A percentile compares a stretch with the other conserved stretches of the same genome.
These are phyloP conservation scores for Xerus rutilus DNA, from an alignment of 2,797 vertebrate genomes.

Conservation along the genomic window DNA sequence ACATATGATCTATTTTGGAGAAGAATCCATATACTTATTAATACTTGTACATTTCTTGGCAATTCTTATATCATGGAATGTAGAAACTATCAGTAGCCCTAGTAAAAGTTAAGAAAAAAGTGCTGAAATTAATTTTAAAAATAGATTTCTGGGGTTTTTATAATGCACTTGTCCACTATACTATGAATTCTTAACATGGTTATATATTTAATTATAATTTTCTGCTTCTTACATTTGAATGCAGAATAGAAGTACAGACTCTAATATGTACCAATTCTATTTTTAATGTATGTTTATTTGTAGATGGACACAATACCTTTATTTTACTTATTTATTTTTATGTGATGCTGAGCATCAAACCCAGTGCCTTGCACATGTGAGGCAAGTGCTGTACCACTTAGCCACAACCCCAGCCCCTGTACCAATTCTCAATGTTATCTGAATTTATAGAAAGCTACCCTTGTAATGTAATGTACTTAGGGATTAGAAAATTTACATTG, in stretches of 20 bases:
- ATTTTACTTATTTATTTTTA: too few relatives aligned
- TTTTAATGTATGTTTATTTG: too few relatives aligned
- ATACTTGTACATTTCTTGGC: background rate
- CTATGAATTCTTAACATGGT: background rate
- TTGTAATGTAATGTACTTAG: background rate
- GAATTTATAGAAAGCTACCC: background rate
- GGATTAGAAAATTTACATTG: background rate
- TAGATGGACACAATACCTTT: too few relatives aligned
- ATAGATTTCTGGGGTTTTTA: background rate
- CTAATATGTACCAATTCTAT: background rate
- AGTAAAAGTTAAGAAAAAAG: background rate
- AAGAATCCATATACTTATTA: too few relatives aligned
- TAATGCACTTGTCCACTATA: background rate
- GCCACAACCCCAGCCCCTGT: background rate
- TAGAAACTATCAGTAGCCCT: background rate
- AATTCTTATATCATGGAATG: background rate
- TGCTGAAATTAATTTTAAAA: background rate
- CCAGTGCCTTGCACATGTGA: too few relatives aligned
- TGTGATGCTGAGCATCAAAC: too few relatives aligned
- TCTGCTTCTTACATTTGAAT: constrained; percentile 7
- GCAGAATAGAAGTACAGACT: background rate
- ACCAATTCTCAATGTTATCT: background rate
- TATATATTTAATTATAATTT: constrained; percentile 10
- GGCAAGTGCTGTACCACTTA: too few relatives aligned
- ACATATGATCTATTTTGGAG: too few relatives aligned